Base-by-base conservation (phyloP, 2,888 invertebrate species). In the Frankliniella intonsa region DNA sequence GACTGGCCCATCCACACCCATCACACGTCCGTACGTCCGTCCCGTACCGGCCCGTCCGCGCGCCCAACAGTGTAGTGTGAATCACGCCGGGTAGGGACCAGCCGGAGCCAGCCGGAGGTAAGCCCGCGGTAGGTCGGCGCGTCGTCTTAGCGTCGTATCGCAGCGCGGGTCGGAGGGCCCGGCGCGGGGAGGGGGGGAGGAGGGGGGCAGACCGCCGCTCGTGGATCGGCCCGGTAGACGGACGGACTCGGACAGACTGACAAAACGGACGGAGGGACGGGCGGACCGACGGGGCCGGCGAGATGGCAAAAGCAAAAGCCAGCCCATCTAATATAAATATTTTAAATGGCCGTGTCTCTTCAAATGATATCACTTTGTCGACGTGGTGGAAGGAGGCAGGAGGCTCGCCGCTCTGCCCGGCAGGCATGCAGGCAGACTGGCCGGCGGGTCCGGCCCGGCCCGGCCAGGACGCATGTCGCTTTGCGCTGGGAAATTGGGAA, bases 311-410 rank as follows among this genome's bases (percentile, higher is more conserved):
- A 55, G 55, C 55, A 12, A 55, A 19, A 55, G 19, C 19, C 55
- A 19, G 55, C 55, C 69, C 25, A 25, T 76, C 69, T 25, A 76
- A 76, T 76, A 76, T 25, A 76, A 76, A 76, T 62, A 76, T 76
- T 76, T 76, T 76, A 76, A 76, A 76, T 76, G 69, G 12, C 69
- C 69, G 69, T 76, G 69, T 76, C 69, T 22, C 69, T 12, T 76
- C 69, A 22, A 76, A 76, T 76, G 69, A 76, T 76, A 76, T 76
- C 69, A 76, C 69, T 76, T 76, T 76, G 69, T 76, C 22, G 69
- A 76, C 69, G 69, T 25, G 25, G 22, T 76, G 69, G 69, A 76
- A 76, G 69, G 25, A 12, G 12, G 69, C 69, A 11, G 69, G 22
- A 5, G 38, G 38, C 38, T 38, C 38, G 38, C 38, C 38, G 38